These are phyloP conservation scores for Drosophila jambulina DNA, from an alignment of 1,140 invertebrate genomes.

Conservation along the genomic window DNA sequence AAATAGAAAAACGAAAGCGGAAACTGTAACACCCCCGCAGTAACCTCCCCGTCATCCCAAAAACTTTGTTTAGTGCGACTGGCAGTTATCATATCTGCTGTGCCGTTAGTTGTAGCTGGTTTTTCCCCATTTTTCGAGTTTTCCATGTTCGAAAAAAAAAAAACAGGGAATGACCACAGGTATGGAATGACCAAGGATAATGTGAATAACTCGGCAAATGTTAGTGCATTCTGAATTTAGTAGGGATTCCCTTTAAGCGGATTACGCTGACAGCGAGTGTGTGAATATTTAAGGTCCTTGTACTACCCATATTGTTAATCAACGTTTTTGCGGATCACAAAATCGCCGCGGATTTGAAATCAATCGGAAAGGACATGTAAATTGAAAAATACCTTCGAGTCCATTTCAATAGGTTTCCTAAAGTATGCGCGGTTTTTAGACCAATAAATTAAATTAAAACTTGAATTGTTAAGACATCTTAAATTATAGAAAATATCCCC, in stretches of 20 bases:
- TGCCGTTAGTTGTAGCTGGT: constrained; percentile 38
- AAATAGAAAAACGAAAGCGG: constrained; percentile 29
- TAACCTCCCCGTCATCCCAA: constrained; percentile 2
- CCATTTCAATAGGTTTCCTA: too few relatives aligned
- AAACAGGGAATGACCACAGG: constrained; percentile 39
- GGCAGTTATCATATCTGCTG: constrained; percentile 52
- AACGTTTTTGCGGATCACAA: neutral
- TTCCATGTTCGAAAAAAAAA: constrained; percentile 24
- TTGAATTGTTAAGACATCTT: too few relatives aligned
- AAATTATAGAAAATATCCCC: neutral
- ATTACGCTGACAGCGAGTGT: constrained; percentile 5
- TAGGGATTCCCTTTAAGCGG: neutral
- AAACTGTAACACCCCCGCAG: constrained; percentile 32
- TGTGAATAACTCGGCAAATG: constrained; percentile 27
- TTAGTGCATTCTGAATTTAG: constrained; percentile 3
- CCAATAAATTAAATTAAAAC: too few relatives aligned
- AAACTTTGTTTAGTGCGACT: constrained; percentile 51
- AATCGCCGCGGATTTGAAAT: neutral
- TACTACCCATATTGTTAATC: neutral
- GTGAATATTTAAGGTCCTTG: constrained; percentile 10
- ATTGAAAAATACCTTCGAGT: too few relatives aligned
- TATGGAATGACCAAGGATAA: constrained; percentile 41
- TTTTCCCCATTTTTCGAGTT: constrained; percentile 18
- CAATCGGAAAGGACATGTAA: neutral
- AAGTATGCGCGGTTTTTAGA: neutral